These are phyloP conservation scores for Leucopternis melanops DNA, from an alignment of 2,113 vertebrate genomes.

Conservation along the genomic window DNA sequence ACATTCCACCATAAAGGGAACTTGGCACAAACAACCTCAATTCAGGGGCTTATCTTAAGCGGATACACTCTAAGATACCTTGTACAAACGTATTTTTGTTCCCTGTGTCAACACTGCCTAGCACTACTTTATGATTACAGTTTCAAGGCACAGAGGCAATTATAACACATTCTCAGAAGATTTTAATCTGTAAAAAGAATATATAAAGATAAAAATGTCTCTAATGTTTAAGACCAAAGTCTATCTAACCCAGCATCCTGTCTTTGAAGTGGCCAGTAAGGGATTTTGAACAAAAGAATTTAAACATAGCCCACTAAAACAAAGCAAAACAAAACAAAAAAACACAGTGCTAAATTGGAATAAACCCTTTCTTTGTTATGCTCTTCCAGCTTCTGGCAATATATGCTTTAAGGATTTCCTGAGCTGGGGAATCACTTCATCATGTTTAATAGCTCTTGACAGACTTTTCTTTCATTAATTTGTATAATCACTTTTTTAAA, in stretches of 20 bases:
- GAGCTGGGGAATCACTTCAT: not conserved
- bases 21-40: too few relatives aligned
- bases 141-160: slow-evolving; percentile 6
- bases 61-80: not conserved
- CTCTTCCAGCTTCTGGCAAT: not conserved
- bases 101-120: not conserved
- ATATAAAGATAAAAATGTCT: not conserved
- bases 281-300: not conserved
- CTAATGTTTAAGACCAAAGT: not conserved
- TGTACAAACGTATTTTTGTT: slow-evolving; percentile 3
- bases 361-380: not conserved
- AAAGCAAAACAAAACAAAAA: not conserved
- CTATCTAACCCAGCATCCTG: not conserved
- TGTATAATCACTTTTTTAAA: slow-evolving; percentile 8
- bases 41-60: too few relatives aligned
- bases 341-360: not conserved
- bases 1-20: too few relatives aligned
- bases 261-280: not conserved
- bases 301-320: not conserved
- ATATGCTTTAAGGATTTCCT: not conserved
- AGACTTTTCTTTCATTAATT: slow-evolving; percentile 4
- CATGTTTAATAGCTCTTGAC: not conserved
- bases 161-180: not conserved
- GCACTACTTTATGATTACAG: not conserved
- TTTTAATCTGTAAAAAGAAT: not conserved